Conservation (phyloP, 2,888 invertebrate species). For the Limnephilus auricula region DNA sequence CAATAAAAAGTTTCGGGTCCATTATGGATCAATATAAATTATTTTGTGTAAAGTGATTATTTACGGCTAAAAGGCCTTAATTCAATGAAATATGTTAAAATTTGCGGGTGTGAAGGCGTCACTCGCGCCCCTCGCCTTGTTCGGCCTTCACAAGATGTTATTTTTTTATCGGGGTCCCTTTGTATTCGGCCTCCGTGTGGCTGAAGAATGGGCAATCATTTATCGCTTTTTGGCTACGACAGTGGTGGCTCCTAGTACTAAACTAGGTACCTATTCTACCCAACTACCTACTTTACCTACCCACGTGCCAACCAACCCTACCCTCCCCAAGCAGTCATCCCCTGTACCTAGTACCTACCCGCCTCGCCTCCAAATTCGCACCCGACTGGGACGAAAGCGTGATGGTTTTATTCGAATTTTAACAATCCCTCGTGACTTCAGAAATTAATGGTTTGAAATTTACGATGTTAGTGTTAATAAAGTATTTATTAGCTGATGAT, state of each 20-base stretch:
- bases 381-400: neutral
- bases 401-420: constrained; percentile 36
- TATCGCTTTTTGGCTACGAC: constrained; percentile 63
- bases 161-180: constrained; percentile 61
- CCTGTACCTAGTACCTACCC: neutral
- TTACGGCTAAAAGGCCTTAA: neutral
- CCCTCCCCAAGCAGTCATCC: neutral
- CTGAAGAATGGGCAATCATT: constrained; percentile 63
- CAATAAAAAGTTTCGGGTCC: neutral
- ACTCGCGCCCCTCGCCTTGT: neutral
- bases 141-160: constrained; percentile 56
- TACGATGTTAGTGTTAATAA: neutral
- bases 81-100: constrained; percentile 17
- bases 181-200: constrained; percentile 56
- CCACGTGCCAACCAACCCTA: neutral
- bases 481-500: neutral
- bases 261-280: neutral
- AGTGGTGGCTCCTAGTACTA: neutral
- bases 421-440: neutral
- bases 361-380: neutral
- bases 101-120: neutral
- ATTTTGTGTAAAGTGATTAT: neutral
- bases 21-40: neutral
- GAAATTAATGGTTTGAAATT: constrained; percentile 8
- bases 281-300: no score